phyloP scores from a whole-genome alignment of 1,140 invertebrate species.

The Ceratosolen fusciceps region DNA sequence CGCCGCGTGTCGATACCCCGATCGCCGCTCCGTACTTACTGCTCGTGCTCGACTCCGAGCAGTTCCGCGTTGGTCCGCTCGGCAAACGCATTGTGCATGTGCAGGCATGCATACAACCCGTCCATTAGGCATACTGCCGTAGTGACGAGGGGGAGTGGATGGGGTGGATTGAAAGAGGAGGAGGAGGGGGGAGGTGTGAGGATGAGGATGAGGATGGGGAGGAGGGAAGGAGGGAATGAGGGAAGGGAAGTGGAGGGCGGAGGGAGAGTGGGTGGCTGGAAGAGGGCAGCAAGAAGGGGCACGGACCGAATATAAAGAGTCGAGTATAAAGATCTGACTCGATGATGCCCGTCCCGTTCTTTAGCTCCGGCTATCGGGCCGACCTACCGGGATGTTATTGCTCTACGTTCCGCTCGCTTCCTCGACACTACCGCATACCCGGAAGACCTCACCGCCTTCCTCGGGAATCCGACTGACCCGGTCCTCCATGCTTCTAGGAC shows the following conservation, averaged over 20 bases:
- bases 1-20: neutral
- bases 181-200: too few species aligned
- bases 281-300: too few species aligned
- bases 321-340: constrained; percentile 58
- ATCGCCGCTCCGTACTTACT: neutral
- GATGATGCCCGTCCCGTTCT: constrained; percentile 58
- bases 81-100: constrained; percentile 54
- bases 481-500: neutral
- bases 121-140: neutral
- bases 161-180: too few species aligned
- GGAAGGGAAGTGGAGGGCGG: constrained; percentile 41
- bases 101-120: constrained; percentile 52
- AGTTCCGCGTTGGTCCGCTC: constrained; percentile 25
- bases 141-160: too few species aligned
- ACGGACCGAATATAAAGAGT: constrained; percentile 49
- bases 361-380: neutral
- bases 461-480: neutral
- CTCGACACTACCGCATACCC: neutral
- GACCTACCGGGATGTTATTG: neutral
- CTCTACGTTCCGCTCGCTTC: neutral
- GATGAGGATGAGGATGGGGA: too few species aligned
- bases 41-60: neutral
- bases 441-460: too few species aligned
- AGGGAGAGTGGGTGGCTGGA: too few species aligned
- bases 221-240: constrained; percentile 39